phyloP scores from a whole-genome alignment of 1,140 invertebrate species.

The Drosophila obscura region DNA sequence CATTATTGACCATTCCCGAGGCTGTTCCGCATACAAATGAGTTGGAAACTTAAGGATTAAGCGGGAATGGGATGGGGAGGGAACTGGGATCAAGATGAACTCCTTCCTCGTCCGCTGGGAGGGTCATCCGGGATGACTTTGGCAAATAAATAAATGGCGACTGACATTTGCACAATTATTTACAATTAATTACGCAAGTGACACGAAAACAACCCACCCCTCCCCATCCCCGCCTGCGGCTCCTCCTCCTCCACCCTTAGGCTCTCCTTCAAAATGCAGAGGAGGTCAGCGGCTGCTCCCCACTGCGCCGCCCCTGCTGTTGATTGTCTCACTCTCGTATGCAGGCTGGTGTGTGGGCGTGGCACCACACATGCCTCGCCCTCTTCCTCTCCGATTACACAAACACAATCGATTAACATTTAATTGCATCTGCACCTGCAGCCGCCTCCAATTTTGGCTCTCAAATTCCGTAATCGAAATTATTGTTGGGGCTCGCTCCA shows the following conservation, averaged over 20 bases:
- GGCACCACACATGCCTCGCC: conserved; percentile 7
- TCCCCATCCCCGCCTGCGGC: no score
- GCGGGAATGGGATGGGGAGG: neutral
- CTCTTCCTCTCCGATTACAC: conserved; percentile 34
- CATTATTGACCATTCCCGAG: conserved; percentile 11
- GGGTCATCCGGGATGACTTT: conserved; percentile 31
- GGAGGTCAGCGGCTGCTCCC: conserved; percentile 15
- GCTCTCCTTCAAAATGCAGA: conserved; percentile 1
- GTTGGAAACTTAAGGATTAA: conserved; percentile 1
- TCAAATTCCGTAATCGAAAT: conserved; percentile 67
- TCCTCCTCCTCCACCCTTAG: no score
- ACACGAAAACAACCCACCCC: conserved; percentile 29
- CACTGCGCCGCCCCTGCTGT: neutral
- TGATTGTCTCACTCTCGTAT: conserved; percentile 41
- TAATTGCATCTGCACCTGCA: conserved; percentile 67
- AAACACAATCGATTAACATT: conserved; percentile 77
- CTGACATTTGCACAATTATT: conserved; percentile 75
- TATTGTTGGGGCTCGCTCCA: conserved; percentile 52
- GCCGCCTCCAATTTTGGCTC: conserved; percentile 38
- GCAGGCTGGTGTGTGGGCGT: conserved; percentile 39
- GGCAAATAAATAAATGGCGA: conserved; percentile 71
- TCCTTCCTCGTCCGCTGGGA: neutral
- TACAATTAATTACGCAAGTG: conserved; percentile 72
- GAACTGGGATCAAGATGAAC: conserved; percentile 8
- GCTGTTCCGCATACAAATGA: conserved; percentile 21